phyloP scores from a whole-genome alignment of 1,140 invertebrate species.

The Eurytemora carolleeae region DNA sequence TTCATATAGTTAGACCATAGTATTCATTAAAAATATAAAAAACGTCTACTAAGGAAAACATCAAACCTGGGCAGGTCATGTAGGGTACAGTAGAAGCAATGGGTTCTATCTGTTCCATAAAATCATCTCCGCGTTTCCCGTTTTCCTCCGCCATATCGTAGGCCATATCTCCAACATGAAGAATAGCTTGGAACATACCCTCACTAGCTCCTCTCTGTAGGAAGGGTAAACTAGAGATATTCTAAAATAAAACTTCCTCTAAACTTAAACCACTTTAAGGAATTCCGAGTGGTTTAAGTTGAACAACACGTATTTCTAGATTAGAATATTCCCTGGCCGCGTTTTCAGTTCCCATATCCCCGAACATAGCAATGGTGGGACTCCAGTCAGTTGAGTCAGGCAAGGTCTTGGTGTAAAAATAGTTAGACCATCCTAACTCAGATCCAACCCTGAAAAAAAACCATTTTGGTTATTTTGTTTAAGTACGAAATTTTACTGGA shows the following conservation, averaged over 20 bases:
- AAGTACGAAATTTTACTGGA: too few relatives aligned
- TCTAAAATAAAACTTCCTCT: too few relatives aligned
- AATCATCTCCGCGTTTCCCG: constrained; percentile 59
- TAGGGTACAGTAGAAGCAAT: constrained; percentile 71
- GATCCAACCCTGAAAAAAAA: too few relatives aligned
- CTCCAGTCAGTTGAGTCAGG: constrained; percentile 45
- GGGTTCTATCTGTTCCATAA: constrained; percentile 70
- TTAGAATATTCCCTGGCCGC: too few relatives aligned
- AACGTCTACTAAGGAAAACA: too few relatives aligned
- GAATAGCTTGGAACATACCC: constrained; percentile 59
- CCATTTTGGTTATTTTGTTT: too few relatives aligned
- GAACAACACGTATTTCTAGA: too few relatives aligned
- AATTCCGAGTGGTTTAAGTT: too few relatives aligned
- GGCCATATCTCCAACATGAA: constrained; percentile 88
- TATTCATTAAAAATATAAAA: too few relatives aligned
- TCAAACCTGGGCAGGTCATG: constrained; percentile 70
- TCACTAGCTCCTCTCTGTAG: constrained; percentile 58
- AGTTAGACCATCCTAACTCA: constrained; percentile 48
- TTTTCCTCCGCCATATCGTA: constrained; percentile 76
- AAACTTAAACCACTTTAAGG: too few relatives aligned
- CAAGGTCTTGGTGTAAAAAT: constrained; percentile 50
- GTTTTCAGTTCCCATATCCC: constrained; percentile 77
- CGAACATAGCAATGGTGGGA: constrained; percentile 60
- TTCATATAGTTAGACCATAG: too few relatives aligned
- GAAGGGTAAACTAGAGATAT: constrained; percentile 33